Base-by-base conservation (phyloP, 2,888 invertebrate species). In the Lacanobia oleracea region DNA sequence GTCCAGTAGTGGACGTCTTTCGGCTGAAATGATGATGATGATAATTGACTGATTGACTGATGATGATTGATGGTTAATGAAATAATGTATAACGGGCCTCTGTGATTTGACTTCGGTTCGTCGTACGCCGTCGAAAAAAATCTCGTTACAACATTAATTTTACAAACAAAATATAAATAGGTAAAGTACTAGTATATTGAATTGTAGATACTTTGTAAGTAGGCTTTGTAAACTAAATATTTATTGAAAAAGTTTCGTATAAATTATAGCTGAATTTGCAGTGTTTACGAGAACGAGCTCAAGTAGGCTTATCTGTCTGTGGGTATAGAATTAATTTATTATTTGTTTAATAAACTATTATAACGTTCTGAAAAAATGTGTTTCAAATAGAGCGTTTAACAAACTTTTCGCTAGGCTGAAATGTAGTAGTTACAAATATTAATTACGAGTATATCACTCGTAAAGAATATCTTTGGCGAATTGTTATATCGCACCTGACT, bases 191-290 rank as follows among this genome's bases (percentile, higher is more conserved):
- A 56, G 23, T 21, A 51, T 69, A 70, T 59, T 62, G 60, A 68
- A 69, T 61, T 72, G 27, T 33, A 72, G 21, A 69, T 68, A 73
- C 74, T 79, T 68, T 3, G 14, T 50, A 76, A 78, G 60, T 72
- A 74, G 67, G 76, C 76, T 84, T 77, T 57, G 12, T 27, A 40
- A 75, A 76, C 72, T 81, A 73, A 83, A 77, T 84, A 86, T 86
- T 79, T 81, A 86, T 84, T 75, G 84, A 74, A 77, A 81, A 84
- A 84, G 73, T 84, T 86, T 72, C 9, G 27, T 66, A 53, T 78
- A 40, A 78, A 65, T 86, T 77, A 78, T 56, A 59, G 54, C 40
- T 60, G 18, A 68, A 68, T 67, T 64, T 66, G 16, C 66, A 69
- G 48, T 71, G 40, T 72, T 78, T 62, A 45, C 61, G 37, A 60